A percentile compares a stretch with the other conserved stretches of the same genome.
These are phyloP conservation scores for Protomyctophum bolini DNA, from an alignment of 2,113 vertebrate genomes.

Conservation along the genomic window DNA sequence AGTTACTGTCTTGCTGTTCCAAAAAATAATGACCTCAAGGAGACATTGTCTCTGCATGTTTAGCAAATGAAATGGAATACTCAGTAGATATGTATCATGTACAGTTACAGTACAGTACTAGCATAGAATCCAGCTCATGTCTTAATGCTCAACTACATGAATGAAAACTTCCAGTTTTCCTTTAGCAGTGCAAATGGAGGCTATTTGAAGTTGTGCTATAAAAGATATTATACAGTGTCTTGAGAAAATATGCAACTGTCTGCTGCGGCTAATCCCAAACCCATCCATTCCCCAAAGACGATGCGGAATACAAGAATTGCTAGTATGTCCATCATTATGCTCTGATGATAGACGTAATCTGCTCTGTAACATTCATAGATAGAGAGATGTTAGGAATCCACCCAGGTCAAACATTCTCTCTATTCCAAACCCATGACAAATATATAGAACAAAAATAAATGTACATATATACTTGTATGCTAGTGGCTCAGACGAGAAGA, in stretches of 20 bases:
- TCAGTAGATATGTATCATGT: conserved; percentile 18
- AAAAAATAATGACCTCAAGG: neutral
- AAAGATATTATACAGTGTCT: conserved; percentile 21
- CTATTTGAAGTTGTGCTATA: conserved; percentile 15
- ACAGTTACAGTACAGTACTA: neutral
- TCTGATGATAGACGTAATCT: conserved; percentile 17
- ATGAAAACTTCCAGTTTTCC: neutral
- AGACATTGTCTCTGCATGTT: neutral
- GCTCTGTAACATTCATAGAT: conserved; percentile 52
- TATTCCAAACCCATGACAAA: conserved; percentile 20
- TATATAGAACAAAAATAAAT: conserved; percentile 17
- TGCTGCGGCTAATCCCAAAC: too few species aligned
- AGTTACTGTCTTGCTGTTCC: neutral
- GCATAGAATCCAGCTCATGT: neutral
- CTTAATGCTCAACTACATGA: conserved; percentile 23
- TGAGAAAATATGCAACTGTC: neutral
- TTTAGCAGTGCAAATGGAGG: neutral
- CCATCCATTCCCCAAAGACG: too few species aligned
- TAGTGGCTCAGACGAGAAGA: conserved; percentile 28
- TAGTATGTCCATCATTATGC: too few species aligned
- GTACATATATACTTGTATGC: conserved; percentile 53
- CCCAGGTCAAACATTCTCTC: conserved; percentile 19
- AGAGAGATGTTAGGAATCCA: conserved; percentile 27
- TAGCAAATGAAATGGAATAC: neutral
- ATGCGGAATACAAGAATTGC: too few species aligned